A percentile compares a stretch with the other conserved stretches of the same genome.
These are phyloP conservation scores for Piprites chloris DNA, from an alignment of 2,113 vertebrate species.

Conservation along the genomic window DNA sequence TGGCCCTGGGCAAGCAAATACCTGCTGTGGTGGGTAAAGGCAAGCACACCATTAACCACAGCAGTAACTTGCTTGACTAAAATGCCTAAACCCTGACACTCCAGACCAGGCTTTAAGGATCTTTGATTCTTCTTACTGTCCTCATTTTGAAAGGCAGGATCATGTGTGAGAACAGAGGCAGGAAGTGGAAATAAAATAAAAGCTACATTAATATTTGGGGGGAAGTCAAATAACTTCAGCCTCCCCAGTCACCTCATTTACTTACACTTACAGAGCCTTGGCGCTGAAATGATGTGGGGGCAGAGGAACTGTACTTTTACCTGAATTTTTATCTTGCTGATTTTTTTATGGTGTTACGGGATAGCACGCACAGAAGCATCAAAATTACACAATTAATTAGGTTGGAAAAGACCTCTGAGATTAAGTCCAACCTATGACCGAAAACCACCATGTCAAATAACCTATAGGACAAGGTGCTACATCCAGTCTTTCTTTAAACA, in stretches of 20 bases:
- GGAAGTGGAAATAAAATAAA: not conserved
- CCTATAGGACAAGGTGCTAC: not conserved
- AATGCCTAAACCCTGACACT: no score
- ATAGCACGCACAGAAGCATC: fast-evolving
- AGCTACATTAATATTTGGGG: not conserved
- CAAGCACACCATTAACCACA: not conserved
- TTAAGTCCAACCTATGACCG: not conserved
- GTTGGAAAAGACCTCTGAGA: not conserved
- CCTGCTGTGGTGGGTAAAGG: no score
- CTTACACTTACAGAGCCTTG: not conserved
- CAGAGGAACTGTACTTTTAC: not conserved
- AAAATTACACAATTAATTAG: not conserved
- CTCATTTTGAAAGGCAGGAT: not conserved
- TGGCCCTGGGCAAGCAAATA: not conserved
- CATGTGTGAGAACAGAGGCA: not conserved
- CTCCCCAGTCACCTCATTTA: not conserved
- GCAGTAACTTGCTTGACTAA: fast-evolving
- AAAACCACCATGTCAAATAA: not conserved
- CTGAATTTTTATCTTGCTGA: not conserved
- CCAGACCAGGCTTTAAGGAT: no score
- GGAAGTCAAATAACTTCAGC: not conserved
- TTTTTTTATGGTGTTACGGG: not conserved
- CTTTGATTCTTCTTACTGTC: not conserved
- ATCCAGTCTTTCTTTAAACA: not conserved
- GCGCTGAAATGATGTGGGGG: not conserved